phyloP scores from a whole-genome alignment of 2,113 vertebrate species.

The Halichoerus grypus region DNA sequence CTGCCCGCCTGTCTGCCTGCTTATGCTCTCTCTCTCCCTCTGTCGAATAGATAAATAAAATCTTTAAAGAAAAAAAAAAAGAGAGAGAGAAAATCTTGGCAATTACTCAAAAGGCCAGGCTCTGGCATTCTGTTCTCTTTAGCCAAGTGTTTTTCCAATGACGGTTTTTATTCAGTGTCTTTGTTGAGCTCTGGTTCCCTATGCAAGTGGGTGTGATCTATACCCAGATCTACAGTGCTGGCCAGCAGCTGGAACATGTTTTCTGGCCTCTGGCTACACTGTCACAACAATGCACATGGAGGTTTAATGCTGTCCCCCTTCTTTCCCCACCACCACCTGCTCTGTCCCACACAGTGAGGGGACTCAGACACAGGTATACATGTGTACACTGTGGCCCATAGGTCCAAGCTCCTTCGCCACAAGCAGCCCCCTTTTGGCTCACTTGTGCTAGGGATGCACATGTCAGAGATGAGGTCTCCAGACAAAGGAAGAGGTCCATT shows the following conservation, averaged over 20 bases:
- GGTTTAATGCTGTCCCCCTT: not conserved
- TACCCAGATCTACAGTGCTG: not conserved
- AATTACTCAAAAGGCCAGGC: not conserved
- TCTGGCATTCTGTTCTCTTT: not conserved
- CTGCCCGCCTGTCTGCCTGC: no score
- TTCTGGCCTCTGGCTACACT: not conserved
- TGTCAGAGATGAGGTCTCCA: not conserved
- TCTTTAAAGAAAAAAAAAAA: no score
- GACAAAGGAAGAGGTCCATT: not conserved
- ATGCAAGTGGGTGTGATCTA: not conserved
- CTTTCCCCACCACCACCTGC: not conserved
- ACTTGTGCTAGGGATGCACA: not conserved
- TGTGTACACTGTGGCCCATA: fast-evolving
- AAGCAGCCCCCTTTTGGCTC: not conserved
- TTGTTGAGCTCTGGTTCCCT: not conserved
- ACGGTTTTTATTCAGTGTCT: not conserved
- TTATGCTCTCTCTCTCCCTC: no score
- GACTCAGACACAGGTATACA: no score
- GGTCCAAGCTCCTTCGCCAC: no score
- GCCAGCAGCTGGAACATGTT: not conserved
- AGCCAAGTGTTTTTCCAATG: not conserved
- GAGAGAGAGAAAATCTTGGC: not conserved
- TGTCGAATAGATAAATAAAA: no score
- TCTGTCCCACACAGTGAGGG: not conserved
- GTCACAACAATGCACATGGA: not conserved